Evolutionary conservation across 2,113 vertebrate genomes (phyloP), one percentile per base, ranked within the genome.

Genomic region (Ia io): DNA sequence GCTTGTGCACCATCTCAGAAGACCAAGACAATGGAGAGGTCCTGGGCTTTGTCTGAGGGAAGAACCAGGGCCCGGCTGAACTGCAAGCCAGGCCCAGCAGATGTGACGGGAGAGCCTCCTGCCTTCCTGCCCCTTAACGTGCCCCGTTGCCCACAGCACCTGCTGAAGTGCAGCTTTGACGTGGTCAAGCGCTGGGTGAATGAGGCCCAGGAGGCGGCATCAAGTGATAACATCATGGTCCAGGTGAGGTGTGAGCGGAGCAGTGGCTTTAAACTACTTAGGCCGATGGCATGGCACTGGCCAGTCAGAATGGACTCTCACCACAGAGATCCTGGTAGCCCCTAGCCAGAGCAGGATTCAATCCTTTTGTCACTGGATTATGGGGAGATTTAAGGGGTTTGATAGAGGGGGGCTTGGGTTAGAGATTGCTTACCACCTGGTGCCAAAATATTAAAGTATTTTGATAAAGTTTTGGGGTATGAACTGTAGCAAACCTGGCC

Each of bases 111-210:
- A 25, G 30, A 35, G 17, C 6, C 0, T 32, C 40, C 42, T 51
- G 37, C 30, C 9, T 65, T 23, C 65, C 49, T 22, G 18, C 7
- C 2, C 2, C 40, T 76, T 84, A 87, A 40, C 3, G 6, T 30
- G 16, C 53, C 80, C 89, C 35, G 5, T 97, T 96, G 37, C 37
- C 76, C 35, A 0, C 95, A 99, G 99, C 99, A 99, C 95, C 98
- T 99, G 94, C 97, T 99, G 93, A 99, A 98, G 97, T 98, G 98
- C 88, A 98, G 98, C 95, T 99, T 98, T 0, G 99, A 99, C 3
- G 98, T 99, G 91, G 98, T 99, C 16, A 99, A 99, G 95, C 99
- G 98, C 67, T 99, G 99, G 98, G 99, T 99, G 94, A 99, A 99
- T 0, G 99, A 99, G 95, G 99, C 98, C 87, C 99, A 99, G 92